Evolutionary conservation across 2,113 vertebrate species (phyloP).

Genomic region (Chloebia gouldiae): DNA sequence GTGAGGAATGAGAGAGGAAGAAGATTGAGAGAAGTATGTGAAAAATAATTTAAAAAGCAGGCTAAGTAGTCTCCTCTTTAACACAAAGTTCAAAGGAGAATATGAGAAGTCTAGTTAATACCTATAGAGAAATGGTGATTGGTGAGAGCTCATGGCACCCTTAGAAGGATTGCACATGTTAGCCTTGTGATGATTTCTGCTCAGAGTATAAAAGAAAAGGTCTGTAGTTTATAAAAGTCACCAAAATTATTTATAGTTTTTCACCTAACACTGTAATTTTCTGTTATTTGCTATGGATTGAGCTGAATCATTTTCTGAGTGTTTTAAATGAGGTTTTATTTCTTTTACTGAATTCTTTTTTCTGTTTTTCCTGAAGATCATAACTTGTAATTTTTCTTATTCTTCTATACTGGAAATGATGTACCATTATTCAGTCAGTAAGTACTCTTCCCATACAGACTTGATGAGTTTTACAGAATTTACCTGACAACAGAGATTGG

Average conservation of each 20-base stretch:
- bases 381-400: neutral
- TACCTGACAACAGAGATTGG: neutral
- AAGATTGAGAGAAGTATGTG: neutral
- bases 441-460: neutral
- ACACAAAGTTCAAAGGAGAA: neutral
- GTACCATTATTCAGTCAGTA: neutral
- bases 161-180: neutral
- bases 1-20: neutral
- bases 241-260: neutral
- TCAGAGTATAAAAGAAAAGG: neutral
- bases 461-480: neutral
- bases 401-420: neutral
- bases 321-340: neutral
- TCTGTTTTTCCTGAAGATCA: neutral
- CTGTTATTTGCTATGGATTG: neutral
- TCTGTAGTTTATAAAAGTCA: neutral
- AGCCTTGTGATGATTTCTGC: neutral
- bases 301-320: neutral
- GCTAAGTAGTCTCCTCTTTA: neutral
- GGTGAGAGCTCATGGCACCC: neutral
- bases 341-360: neutral
- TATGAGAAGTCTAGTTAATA: neutral
- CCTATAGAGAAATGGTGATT: neutral
- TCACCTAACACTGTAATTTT: neutral
- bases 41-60: neutral